phyloP scores from a whole-genome alignment of 2,888 invertebrate species.

The Stictocephala bisonia region DNA sequence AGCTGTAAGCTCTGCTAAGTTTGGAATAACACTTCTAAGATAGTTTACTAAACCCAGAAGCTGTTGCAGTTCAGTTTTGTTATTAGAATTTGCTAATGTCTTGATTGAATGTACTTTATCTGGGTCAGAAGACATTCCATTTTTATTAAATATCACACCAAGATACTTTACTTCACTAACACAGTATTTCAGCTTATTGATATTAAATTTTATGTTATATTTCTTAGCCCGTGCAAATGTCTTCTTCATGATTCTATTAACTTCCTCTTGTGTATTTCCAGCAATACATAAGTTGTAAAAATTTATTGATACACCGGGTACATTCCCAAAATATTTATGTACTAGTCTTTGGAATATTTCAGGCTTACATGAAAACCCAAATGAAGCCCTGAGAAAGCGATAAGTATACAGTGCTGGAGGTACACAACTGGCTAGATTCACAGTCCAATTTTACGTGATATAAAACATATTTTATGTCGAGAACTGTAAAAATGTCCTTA shows the following conservation, averaged over 20 bases:
- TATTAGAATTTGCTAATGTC: neutral
- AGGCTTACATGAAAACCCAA: neutral
- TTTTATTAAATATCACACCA: conserved; percentile 1
- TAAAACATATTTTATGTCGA: conserved; percentile 27
- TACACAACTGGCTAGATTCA: neutral
- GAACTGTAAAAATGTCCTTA: conserved; percentile 4
- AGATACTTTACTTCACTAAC: conserved; percentile 2
- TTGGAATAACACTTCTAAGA: conserved; percentile 7
- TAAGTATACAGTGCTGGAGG: neutral
- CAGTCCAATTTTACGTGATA: conserved; percentile 17
- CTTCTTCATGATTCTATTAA: neutral
- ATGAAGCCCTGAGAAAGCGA: conserved; percentile 4
- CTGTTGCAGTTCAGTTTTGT: neutral
- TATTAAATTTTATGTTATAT: conserved; percentile 7
- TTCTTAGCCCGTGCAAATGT: neutral
- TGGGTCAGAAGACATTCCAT: too few species aligned
- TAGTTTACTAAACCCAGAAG: neutral
- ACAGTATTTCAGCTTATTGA: too few species aligned
- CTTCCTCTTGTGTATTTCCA: conserved; percentile 14
- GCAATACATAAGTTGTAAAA: conserved; percentile 44
- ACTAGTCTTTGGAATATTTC: conserved; percentile 27
- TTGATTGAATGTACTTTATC: too few species aligned
- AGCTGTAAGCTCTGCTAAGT: neutral
- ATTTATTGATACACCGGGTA: conserved; percentile 33
- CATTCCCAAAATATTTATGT: conserved; percentile 20